A percentile compares a stretch with the other conserved stretches of the same genome.
These are phyloP conservation scores for Leptinotarsa rubiginosa DNA, from an alignment of 2,888 invertebrate genomes.

Conservation along the genomic window DNA sequence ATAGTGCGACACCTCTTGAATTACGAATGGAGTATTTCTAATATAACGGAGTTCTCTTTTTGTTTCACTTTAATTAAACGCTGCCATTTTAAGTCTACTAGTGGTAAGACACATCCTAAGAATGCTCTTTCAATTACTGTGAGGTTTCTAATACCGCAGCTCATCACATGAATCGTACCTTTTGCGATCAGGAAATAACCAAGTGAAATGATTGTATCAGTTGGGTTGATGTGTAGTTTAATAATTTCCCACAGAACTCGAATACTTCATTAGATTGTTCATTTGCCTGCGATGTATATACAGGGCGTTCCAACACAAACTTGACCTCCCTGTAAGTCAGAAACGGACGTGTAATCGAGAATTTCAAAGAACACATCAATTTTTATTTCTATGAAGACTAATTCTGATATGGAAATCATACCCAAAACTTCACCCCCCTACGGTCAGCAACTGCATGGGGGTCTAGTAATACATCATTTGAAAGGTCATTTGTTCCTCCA, in stretches of 20 bases:
- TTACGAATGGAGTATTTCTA: not conserved
- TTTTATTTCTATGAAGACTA: too few species aligned
- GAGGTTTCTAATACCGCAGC: conserved; percentile 6
- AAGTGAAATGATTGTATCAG: not conserved
- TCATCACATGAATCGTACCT: conserved; percentile 2
- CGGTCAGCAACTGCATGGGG: too few species aligned
- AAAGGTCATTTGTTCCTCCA: too few species aligned
- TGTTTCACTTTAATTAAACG: conserved; percentile 19
- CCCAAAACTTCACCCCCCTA: too few species aligned
- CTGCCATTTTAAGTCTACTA: conserved; percentile 1
- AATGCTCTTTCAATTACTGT: conserved; percentile 18
- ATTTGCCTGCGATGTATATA: not conserved
- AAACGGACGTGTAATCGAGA: too few species aligned
- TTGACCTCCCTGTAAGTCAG: too few species aligned
- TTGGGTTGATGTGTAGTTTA: conserved; percentile 4
- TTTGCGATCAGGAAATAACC: not conserved
- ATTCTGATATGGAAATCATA: too few species aligned
- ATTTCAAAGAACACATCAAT: too few species aligned
- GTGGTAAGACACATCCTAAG: conserved; percentile 17
- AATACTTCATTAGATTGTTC: not conserved
- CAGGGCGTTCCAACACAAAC: too few species aligned
- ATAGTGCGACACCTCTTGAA: conserved; percentile 7
- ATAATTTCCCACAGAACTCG: not conserved
- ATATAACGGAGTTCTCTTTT: conserved; percentile 10
- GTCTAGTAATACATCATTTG: too few species aligned